Percentiles rank a stretch among this genome's conserved stretches.
phyloP scores from a whole-genome alignment of 35 echinoderm and acorn worm species.

The Stichopus chloronotus region DNA sequence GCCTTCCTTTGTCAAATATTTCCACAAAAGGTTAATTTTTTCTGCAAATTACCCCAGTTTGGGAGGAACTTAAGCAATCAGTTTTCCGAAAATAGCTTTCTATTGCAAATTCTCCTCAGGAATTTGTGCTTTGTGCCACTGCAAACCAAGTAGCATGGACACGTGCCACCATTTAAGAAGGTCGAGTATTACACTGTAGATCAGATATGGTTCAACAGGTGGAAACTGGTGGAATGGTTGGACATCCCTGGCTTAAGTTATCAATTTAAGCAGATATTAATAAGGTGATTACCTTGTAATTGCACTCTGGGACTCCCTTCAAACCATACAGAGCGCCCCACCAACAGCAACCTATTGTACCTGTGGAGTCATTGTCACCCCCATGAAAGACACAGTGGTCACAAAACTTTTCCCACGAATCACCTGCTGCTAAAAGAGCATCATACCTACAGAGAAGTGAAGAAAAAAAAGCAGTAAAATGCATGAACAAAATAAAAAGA shows the following conservation, averaged over 20 bases:
- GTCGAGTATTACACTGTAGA: neutral
- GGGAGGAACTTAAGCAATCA: no score
- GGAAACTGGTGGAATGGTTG: neutral
- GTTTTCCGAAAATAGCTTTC: no score
- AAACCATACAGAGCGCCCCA: constrained; percentile 89
- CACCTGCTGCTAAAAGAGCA: constrained; percentile 80
- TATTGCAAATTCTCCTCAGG: no score
- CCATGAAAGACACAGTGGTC: constrained; percentile 81
- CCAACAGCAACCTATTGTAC: constrained; percentile 84
- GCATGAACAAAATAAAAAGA: neutral
- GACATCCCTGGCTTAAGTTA: neutral
- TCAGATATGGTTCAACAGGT: neutral
- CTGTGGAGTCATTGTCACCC: constrained; percentile 93
- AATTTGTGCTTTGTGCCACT: no score
- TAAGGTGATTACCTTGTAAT: constrained; percentile 75
- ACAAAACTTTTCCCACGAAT: constrained; percentile 84
- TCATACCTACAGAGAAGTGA: constrained; percentile 71
- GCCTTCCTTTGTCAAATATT: no score
- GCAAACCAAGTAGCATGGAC: no score
- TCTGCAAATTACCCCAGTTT: no score
- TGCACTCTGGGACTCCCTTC: constrained; percentile 76
- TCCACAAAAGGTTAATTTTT: no score
- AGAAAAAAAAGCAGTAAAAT: neutral
- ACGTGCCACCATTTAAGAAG: no score
- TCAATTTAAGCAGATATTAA: neutral